These are phyloP conservation scores for Pammene aurita DNA, from an alignment of 2,888 invertebrate genomes.

Conservation along the genomic window DNA sequence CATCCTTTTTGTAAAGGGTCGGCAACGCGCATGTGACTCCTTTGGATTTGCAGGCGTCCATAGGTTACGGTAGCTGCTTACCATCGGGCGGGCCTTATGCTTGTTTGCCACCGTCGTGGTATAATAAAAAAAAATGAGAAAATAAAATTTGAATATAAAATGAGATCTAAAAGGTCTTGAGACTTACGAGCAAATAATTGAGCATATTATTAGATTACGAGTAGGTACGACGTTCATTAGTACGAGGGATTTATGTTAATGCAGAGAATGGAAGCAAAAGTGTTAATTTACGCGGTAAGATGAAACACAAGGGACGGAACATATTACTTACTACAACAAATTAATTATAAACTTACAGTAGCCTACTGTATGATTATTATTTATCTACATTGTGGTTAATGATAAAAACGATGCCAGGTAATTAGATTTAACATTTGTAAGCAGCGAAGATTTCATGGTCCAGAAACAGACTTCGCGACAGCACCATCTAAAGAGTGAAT, in stretches of 20 bases:
- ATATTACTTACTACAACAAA: slow-evolving; percentile 20
- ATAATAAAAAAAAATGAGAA: too few relatives aligned
- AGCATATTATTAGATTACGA: background rate
- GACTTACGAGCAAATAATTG: background rate
- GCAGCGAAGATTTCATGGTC: background rate
- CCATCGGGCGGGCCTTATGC: too few relatives aligned
- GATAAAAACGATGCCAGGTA: background rate
- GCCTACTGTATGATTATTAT: background rate
- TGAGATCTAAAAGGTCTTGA: background rate
- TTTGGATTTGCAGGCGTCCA: too few relatives aligned
- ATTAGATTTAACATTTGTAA: background rate
- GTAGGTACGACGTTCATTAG: slow-evolving; percentile 18
- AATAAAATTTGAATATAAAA: background rate
- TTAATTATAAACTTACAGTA: slow-evolving; percentile 1
- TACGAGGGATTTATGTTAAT: slow-evolving; percentile 14
- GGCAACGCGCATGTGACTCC: too few relatives aligned
- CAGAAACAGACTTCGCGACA: slow-evolving; percentile 3
- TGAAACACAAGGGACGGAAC: slow-evolving; percentile 31
- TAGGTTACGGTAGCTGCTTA: too few relatives aligned
- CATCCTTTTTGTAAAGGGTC: too few relatives aligned
- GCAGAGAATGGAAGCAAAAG: slow-evolving; percentile 11
- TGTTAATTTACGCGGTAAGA: slow-evolving; percentile 27
- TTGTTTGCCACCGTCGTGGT: too few relatives aligned
- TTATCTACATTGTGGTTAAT: background rate
- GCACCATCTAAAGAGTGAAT: slow-evolving; percentile 3